Evolutionary conservation across 2,797 vertebrate species (phyloP), one percentile per base, ranked within the genome.

Genomic region (Semotilus atromaculatus): DNA sequence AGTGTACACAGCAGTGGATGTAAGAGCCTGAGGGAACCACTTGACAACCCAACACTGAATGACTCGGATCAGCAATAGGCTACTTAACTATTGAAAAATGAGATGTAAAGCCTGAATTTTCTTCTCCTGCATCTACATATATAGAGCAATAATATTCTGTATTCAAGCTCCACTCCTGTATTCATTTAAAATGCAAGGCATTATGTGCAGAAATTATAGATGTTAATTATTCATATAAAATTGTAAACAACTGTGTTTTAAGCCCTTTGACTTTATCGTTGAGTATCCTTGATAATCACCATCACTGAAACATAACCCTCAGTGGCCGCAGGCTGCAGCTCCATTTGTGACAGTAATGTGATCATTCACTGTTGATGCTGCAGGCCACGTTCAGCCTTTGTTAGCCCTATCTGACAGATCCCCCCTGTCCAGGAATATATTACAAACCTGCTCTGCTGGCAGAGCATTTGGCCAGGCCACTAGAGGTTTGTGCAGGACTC

Each of bases 271-370:
- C 55, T 86, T 76, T 62, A 26, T 29, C 23, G 43, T 51, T 80
- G 70, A n/a, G 43, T 34, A 36, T 51, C 9, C 9, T 13, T 6
- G 23, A 55, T 58, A 43, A 83, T 34, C 78, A 67, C 58, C 23
- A 26, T 58, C 43, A 77, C 38, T 77, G 26, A 23, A 26, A 55
- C 40, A 43, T 9, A 45, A 31, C 21, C 38, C 43, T 23, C 55
- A 45, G 43, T 1, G 23, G 71, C 43, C 48, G 4, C 34, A 55
- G 23, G 43, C 58, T 43, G n/a, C 29, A 58, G 58, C 53, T 85
- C 75, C 8, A 64, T 88, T 84, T 81, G 45, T 31, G 13, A 55
- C 68, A 26, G 60, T 85, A 82, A 76, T 77, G 48, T 4, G 34
- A 83, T 67, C 31, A 14, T 43, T 73, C 26, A 21, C 58, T 53